Percentiles rank a stretch among this genome's conserved stretches.
These are phyloP conservation scores for Lochmaea capreae DNA, from an alignment of 2,888 invertebrate species.

Conservation along the genomic window DNA sequence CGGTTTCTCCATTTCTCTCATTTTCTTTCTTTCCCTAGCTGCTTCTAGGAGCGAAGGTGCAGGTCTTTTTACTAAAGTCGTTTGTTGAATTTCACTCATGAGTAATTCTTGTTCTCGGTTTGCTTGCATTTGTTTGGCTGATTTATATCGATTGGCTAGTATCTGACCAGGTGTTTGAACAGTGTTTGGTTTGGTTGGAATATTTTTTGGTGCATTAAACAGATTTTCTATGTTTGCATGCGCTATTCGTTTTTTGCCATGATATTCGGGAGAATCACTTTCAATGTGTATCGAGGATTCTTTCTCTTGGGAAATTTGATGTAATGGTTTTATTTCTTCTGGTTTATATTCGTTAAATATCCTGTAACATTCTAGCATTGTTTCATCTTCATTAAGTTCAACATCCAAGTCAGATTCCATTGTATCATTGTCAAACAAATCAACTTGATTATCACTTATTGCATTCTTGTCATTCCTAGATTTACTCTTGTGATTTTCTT, in stretches of 20 bases:
- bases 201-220: conserved; percentile 2
- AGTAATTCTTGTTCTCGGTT: conserved; percentile 62
- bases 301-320: conserved; percentile 34
- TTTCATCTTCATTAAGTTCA: conserved; percentile 75
- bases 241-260: conserved; percentile 77
- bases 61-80: conserved; percentile 45
- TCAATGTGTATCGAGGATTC: conserved; percentile 25
- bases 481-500: conserved; percentile 3
- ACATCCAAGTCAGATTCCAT: conserved; percentile 47
- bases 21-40: conserved; percentile 51
- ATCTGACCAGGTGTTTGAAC: conserved; percentile 68
- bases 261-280: conserved; percentile 9
- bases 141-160: conserved; percentile 68
- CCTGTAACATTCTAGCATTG: conserved; percentile 78
- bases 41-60: conserved; percentile 53
- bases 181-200: conserved; percentile 65
- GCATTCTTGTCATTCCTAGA: conserved; percentile 5
- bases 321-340: conserved; percentile 5
- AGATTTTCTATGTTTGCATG: conserved; percentile 71
- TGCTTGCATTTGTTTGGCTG: conserved; percentile 58
- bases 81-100: conserved; percentile 60
- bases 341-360: conserved; percentile 86
- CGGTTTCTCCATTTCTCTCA: conserved; percentile 40
- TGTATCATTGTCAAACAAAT: conserved; percentile 26
- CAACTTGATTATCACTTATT: conserved; percentile 4